These are phyloP conservation scores for Eumerus sabulonum DNA, from an alignment of 2,888 invertebrate genomes.

Conservation along the genomic window DNA sequence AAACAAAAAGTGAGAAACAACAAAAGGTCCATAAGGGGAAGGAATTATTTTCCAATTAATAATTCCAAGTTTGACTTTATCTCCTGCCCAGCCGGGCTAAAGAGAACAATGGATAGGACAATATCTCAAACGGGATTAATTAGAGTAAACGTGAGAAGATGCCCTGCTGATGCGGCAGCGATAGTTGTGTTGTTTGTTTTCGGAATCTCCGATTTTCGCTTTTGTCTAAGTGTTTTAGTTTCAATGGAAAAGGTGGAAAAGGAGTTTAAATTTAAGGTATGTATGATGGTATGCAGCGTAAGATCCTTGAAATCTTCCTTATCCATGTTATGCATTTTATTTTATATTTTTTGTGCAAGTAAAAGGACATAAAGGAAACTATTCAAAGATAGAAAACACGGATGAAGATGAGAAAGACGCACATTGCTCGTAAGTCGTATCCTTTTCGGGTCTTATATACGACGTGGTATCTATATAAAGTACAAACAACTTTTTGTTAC, in stretches of 20 bases:
- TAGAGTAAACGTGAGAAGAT: constrained; percentile 65
- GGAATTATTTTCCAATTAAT: constrained; percentile 67
- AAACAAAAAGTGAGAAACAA: constrained; percentile 41
- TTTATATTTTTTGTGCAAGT: background rate
- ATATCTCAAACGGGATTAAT: constrained; percentile 55
- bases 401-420: constrained; percentile 25
- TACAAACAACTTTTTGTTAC: constrained; percentile 13
- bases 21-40: background rate
- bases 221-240: too few species aligned
- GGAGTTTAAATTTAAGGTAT: too few species aligned
- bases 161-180: constrained; percentile 57
- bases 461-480: background rate
- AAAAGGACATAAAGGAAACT: constrained; percentile 42
- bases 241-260: too few species aligned
- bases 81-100: constrained; percentile 36
- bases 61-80: constrained; percentile 62
- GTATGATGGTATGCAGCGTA: background rate
- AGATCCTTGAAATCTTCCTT: constrained; percentile 31
- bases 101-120: constrained; percentile 49
- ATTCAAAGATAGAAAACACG: constrained; percentile 30
- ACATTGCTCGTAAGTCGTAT: too few species aligned
- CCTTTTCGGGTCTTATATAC: constrained; percentile 3
- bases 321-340: constrained; percentile 18
- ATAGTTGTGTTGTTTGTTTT: background rate
- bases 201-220: background rate